phyloP scores from a whole-genome alignment of 2,888 invertebrate species.

The Drosophila neoperkinsi region DNA sequence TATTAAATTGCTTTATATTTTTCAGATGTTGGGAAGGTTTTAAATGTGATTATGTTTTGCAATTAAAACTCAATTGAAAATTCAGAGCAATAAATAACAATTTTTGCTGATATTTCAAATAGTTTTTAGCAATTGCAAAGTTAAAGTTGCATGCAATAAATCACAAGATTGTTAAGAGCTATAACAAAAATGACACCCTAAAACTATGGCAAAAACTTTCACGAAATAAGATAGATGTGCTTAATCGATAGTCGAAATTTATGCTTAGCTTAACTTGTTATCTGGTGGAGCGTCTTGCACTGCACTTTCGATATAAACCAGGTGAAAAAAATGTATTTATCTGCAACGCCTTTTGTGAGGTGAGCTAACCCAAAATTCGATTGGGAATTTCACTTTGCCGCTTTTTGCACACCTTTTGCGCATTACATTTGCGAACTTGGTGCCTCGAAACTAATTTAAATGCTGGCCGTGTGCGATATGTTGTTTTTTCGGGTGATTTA shows the following conservation, averaged over 20 bases:
- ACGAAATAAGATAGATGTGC: conserved; percentile 1
- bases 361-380: conserved; percentile 47
- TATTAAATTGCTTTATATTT: background rate
- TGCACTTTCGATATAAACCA: background rate
- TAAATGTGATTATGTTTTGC: background rate
- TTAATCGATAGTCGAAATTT: conserved; percentile 6
- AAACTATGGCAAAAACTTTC: background rate
- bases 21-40: background rate
- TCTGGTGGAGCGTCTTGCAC: background rate
- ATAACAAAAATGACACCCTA: background rate
- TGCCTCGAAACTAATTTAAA: conserved; percentile 61
- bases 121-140: background rate
- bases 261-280: conserved; percentile 26
- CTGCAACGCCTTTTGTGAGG: conserved; percentile 29
- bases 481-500: conserved; percentile 78
- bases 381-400: conserved; percentile 60
- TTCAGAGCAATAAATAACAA: background rate
- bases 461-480: conserved; percentile 56
- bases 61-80: background rate
- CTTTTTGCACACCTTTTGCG: conserved; percentile 51
- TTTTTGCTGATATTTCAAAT: background rate
- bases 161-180: background rate
- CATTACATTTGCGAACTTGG: conserved; percentile 13
- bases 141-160: background rate
- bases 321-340: conserved; percentile 37